Conservation (phyloP, 1,140 invertebrate species). For the Drosophila subobscura region DNA sequence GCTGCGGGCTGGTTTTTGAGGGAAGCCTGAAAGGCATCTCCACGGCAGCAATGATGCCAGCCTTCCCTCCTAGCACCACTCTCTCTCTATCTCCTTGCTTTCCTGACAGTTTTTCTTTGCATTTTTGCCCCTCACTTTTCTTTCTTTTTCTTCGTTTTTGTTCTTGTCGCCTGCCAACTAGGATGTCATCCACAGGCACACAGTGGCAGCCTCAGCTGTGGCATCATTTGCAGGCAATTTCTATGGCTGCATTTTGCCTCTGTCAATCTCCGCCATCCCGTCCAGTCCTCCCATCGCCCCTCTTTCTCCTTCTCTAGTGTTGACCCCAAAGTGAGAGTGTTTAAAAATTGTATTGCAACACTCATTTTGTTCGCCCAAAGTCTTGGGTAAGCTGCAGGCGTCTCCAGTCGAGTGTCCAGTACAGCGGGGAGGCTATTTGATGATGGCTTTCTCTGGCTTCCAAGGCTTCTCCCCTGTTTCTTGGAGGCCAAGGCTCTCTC, state of each 20-base stretch:
- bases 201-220: constrained; percentile 12
- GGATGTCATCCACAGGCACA: constrained; percentile 24
- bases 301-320: constrained; percentile 3
- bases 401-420: constrained; percentile 1
- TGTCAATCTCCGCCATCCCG: too few species aligned
- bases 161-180: constrained; percentile 36
- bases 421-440: constrained; percentile 21
- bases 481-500: constrained; percentile 31
- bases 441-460: constrained; percentile 29
- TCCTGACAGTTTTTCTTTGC: constrained; percentile 12
- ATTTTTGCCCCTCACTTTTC: neutral
- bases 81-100: neutral
- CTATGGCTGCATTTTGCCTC: constrained; percentile 34
- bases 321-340: constrained; percentile 47
- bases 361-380: constrained; percentile 55
- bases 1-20: constrained; percentile 50
- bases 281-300: neutral
- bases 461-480: constrained; percentile 10
- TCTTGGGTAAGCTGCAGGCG: constrained; percentile 49
- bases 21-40: constrained; percentile 31
- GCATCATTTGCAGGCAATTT: constrained; percentile 71
- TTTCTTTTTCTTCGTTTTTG: constrained; percentile 2
- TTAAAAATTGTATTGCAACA: constrained; percentile 67
- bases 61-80: neutral
- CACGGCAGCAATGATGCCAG: constrained; percentile 39